Conservation (phyloP, 2,113 vertebrate genomes). For the Paramormyrops kingsleyae region DNA sequence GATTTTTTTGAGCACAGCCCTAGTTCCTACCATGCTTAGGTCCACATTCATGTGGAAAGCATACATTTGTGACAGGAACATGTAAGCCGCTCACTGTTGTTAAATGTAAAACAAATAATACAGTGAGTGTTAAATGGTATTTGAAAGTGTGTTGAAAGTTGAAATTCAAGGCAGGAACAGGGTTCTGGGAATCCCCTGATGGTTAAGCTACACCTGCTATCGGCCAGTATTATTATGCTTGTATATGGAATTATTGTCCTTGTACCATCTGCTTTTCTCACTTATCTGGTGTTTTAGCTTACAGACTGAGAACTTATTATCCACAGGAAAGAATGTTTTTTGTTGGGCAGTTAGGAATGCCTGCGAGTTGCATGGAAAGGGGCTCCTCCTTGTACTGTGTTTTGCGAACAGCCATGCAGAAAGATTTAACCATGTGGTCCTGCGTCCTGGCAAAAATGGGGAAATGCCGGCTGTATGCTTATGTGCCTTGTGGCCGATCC, state of each 20-base stretch:
- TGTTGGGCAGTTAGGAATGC: not conserved
- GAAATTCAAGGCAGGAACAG: not conserved
- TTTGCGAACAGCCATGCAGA: not conserved
- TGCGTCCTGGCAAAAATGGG: not conserved
- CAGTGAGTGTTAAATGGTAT: not conserved
- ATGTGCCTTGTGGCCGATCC: not conserved
- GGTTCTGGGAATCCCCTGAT: not conserved
- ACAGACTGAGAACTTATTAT: not conserved
- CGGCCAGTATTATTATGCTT: not conserved
- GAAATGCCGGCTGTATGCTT: not conserved
- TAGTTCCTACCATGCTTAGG: not conserved
- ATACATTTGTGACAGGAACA: not conserved
- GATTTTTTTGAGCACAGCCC: no score
- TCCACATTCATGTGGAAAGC: not conserved
- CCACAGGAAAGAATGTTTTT: not conserved
- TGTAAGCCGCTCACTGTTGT: not conserved
- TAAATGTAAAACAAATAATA: not conserved
- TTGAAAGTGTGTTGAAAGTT: not conserved
- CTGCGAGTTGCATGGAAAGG: not conserved
- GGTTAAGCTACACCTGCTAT: not conserved
- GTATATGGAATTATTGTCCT: not conserved
- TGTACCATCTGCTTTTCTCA: not conserved
- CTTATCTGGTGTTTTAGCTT: not conserved
- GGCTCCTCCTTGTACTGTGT: not conserved
- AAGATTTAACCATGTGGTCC: not conserved